Conservation (phyloP, 2,888 invertebrate species). For the Platycheirus albimanus region DNA sequence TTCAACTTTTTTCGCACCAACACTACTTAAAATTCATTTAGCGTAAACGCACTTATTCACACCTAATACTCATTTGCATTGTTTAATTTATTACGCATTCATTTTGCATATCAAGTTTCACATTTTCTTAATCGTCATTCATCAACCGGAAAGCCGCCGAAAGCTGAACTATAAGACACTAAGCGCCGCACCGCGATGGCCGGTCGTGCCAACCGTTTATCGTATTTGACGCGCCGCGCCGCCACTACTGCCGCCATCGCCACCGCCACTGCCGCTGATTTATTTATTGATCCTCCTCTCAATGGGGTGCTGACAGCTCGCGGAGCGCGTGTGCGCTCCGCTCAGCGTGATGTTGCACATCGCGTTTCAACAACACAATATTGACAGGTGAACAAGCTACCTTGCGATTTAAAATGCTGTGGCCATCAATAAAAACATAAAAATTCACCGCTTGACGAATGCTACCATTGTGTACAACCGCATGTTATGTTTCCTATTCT, state of each 20-base stretch:
- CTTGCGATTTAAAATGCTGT: conserved; percentile 17
- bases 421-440: not conserved
- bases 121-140: conserved; percentile 55
- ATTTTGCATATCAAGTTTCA: conserved; percentile 68
- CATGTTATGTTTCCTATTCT: conserved; percentile 13
- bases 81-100: conserved; percentile 69
- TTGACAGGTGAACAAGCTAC: conserved; percentile 51
- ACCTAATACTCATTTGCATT: conserved; percentile 65
- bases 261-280: conserved; percentile 37
- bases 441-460: conserved; percentile 46
- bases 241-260: not conserved
- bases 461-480: no score
- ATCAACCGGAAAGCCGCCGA: conserved; percentile 59
- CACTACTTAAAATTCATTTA: conserved; percentile 23
- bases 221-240: conserved; percentile 3
- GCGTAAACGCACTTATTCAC: conserved; percentile 57
- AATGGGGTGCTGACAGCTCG: conserved; percentile 51
- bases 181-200: conserved; percentile 22
- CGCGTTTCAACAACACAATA: conserved; percentile 28
- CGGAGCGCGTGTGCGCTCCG: conserved; percentile 27
- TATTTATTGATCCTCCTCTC: conserved; percentile 67
- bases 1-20: conserved; percentile 6
- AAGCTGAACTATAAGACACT: conserved; percentile 32
- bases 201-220: conserved; percentile 18
- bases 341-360: conserved; percentile 44